These are phyloP conservation scores for Pomatostomus ruficeps DNA, from an alignment of 2,113 vertebrate species.

Conservation along the genomic window DNA sequence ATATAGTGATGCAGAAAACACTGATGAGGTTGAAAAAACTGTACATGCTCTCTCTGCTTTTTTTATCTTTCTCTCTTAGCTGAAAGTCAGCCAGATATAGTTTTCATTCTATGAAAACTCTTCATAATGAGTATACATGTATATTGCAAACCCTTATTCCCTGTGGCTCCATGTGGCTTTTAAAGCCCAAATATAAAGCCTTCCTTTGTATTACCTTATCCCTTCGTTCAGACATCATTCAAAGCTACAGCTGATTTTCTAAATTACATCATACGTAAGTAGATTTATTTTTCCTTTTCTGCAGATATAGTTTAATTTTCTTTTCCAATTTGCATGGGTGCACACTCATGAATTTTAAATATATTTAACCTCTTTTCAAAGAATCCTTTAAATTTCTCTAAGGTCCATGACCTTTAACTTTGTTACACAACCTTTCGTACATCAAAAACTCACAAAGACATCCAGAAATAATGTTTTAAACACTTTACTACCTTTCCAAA, in stretches of 20 bases:
- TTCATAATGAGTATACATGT: background rate
- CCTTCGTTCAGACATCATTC: background rate
- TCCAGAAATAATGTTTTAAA: background rate
- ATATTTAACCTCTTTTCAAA: conserved; percentile 35
- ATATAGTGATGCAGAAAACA: background rate
- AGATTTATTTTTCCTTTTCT: conserved; percentile 44
- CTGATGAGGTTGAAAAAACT: background rate
- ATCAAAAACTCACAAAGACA: background rate
- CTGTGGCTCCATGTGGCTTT: background rate
- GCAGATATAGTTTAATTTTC: conserved; percentile 47
- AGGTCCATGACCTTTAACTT: conserved; percentile 21
- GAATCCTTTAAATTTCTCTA: conserved; percentile 31
- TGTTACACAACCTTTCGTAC: background rate
- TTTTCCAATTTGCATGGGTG: conserved; percentile 51
- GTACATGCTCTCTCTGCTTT: background rate
- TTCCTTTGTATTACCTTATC: conserved; percentile 40
- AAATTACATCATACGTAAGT: conserved; percentile 43
- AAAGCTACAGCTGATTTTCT: conserved; percentile 40
- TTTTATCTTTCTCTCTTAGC: background rate
- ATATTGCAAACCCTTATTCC: background rate
- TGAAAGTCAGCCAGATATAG: background rate
- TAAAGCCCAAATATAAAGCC: conserved; percentile 35
- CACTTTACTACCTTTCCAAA: background rate
- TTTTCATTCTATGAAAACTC: background rate
- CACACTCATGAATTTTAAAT: conserved; percentile 41